A percentile compares a stretch with the other conserved stretches of the same genome.
Conservation (phyloP, 1,140 invertebrate genomes). For the Pseudomyrmex pallidus region DNA sequence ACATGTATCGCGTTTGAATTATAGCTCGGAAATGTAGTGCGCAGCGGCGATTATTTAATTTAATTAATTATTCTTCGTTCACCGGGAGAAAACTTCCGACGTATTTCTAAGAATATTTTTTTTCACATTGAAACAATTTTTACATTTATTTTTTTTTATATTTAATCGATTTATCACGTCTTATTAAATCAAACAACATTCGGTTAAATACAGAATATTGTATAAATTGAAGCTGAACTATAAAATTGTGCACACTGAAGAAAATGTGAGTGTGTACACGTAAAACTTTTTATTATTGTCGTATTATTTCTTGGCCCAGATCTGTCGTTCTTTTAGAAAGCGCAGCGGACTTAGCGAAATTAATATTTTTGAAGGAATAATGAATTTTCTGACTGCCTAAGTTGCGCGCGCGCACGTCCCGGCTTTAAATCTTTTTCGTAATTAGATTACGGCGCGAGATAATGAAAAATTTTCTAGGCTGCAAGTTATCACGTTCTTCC, state of each 20-base stretch:
- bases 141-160: too few species aligned
- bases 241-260: neutral
- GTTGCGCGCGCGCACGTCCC: slow-evolving; percentile 48
- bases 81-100: slow-evolving; percentile 50
- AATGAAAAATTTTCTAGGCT: slow-evolving; percentile 72
- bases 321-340: slow-evolving; percentile 55
- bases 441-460: slow-evolving; percentile 71
- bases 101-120: slow-evolving; percentile 52
- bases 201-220: too few species aligned
- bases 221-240: neutral
- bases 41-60: slow-evolving; percentile 72
- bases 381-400: slow-evolving; percentile 65
- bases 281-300: slow-evolving; percentile 58
- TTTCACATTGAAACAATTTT: too few species aligned
- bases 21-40: slow-evolving; percentile 71
- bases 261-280: neutral
- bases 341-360: slow-evolving; percentile 61
- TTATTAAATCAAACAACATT: neutral
- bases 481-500: slow-evolving; percentile 59
- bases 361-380: slow-evolving; percentile 77
- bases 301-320: slow-evolving; percentile 28
- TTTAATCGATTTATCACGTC: too few species aligned
- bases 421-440: slow-evolving; percentile 74
- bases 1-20: slow-evolving; percentile 73
- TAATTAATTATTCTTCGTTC: slow-evolving; percentile 63